Base-by-base conservation (phyloP, 2,888 invertebrate genomes). In the Cotesia congregata region DNA sequence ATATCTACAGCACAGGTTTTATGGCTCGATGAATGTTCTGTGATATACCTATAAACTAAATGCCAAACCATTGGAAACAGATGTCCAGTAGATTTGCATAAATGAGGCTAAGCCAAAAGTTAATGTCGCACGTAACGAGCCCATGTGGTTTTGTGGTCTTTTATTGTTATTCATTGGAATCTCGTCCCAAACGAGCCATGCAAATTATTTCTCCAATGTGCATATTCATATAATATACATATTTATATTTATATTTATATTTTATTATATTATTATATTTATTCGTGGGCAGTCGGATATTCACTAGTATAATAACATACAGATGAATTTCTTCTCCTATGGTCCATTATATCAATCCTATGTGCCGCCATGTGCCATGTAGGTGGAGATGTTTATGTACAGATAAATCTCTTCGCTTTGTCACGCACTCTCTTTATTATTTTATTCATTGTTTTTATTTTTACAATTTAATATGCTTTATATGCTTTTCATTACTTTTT, bases 41-140 rank as follows among this genome's bases (percentile, higher is more conserved):
- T 65, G 38, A 30, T 20, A 65, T 65, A 65, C 65, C 38, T 65
- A 30, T 65, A 30, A 72, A 50, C 59, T 65, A 30, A 72, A 50
- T 39, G 64, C 64, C 50, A 38, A 60, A 65, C 75, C 77, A 75
- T 78, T 70, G 80, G 80, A 83, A 85, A 86, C 86, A 87, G 86
- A 87, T 87, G 86, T 83, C 80, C 74, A 73, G 73, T 71, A 81
- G 82, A 87, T 87, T 87, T 86, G 83, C 86, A 87, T 87, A 86
- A 87, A 85, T 79, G 83, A 82, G 83, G 80, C 83, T 72, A 83
- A 85, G 83, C 83, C 79, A 81, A 82, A 83, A 85, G 83, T 84
- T 86, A 86, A 85, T 83, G 83, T 82, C 79, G 80, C 79, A 81
- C 80, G 79, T 82, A 83, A 83, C 81, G 82, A 82, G 80, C 79